These are phyloP conservation scores for Grammomys dolichurus DNA, from an alignment of 2,113 vertebrate species.

Conservation along the genomic window DNA sequence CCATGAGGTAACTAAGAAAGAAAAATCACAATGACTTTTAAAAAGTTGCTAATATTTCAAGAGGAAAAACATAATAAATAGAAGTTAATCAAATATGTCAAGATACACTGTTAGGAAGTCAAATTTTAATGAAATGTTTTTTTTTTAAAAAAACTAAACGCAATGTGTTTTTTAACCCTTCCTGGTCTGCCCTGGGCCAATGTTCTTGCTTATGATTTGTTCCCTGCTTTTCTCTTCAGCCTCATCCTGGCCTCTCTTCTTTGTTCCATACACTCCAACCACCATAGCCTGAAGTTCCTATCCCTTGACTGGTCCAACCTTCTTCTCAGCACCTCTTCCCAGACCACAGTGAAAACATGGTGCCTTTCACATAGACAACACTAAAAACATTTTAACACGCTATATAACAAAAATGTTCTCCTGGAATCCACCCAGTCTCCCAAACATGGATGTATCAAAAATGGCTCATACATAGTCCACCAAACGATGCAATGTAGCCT, in stretches of 20 bases:
- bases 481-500: conserved; percentile 27
- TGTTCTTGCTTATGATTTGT: neutral
- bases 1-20: conserved; percentile 55
- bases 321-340: neutral
- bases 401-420: conserved; percentile 23
- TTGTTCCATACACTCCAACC: neutral
- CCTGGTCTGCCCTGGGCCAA: neutral
- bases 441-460: conserved; percentile 43
- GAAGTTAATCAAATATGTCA: conserved; percentile 70
- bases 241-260: neutral
- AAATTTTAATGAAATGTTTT: conserved; percentile 42
- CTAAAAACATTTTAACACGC: conserved; percentile 19
- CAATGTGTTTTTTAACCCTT: conserved; percentile 35
- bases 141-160: neutral
- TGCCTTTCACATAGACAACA: neutral
- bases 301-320: neutral
- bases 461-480: neutral
- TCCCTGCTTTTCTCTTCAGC: neutral
- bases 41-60: conserved; percentile 54
- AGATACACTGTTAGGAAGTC: conserved; percentile 47
- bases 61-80: conserved; percentile 68
- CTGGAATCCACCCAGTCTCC: neutral
- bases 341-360: neutral
- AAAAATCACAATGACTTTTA: conserved; percentile 59
- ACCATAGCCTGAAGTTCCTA: neutral